Conservation (phyloP, 2,888 invertebrate genomes). For the Drosophila meridiana region DNA sequence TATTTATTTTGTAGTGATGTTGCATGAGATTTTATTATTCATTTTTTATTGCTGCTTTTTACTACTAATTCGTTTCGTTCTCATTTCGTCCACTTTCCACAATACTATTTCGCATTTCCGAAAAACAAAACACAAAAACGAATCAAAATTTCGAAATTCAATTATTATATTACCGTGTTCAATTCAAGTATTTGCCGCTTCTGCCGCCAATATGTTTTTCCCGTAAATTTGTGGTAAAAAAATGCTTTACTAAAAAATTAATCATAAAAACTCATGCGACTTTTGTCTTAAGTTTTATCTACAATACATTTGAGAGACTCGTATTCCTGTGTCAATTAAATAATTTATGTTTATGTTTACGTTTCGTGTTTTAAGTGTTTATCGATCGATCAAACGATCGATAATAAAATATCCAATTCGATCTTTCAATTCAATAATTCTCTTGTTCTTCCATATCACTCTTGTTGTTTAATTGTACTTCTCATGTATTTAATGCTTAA, state of each 20-base stretch:
- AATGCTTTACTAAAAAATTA: constrained; percentile 85
- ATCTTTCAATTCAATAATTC: constrained; percentile 21
- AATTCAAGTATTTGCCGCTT: constrained; percentile 58
- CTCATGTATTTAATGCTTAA: constrained; percentile 79
- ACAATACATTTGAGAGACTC: constrained; percentile 56
- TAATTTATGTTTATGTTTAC: constrained; percentile 65
- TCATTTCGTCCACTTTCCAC: constrained; percentile 48
- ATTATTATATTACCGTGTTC: constrained; percentile 7
- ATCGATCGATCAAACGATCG: constrained; percentile 39
- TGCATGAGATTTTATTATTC: constrained; percentile 85
- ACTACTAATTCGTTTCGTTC: constrained; percentile 74
- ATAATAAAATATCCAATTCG: constrained; percentile 33
- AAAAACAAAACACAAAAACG: constrained; percentile 37
- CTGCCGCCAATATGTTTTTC: constrained; percentile 47
- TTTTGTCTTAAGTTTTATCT: constrained; percentile 78
- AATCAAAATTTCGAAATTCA: constrained; percentile 23
- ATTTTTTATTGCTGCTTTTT: constrained; percentile 84
- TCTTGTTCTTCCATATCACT: constrained; percentile 37
- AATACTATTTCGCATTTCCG: constrained; percentile 17
- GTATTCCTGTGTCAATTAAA: constrained; percentile 60
- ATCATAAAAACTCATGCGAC: constrained; percentile 85
- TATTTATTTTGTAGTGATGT: constrained; percentile 82
- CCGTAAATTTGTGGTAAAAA: constrained; percentile 62
- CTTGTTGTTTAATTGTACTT: constrained; percentile 76
- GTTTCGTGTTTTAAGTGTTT: constrained; percentile 61